Evolutionary conservation across 2,797 vertebrate genomes (phyloP).

Genomic region (Rhabdomys pumilio): DNA sequence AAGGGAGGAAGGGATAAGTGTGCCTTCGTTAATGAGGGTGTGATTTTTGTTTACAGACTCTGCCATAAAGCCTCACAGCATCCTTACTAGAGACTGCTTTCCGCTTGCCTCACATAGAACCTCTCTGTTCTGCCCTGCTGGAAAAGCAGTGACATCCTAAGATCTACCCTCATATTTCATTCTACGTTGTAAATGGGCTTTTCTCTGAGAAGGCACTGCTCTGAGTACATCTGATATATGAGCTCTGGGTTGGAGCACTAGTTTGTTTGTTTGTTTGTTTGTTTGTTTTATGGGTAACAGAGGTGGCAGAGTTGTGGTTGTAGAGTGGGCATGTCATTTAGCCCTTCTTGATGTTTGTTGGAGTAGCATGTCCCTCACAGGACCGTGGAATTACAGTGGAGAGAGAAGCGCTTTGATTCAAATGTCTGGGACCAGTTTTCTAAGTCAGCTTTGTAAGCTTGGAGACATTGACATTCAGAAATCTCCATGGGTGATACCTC

Average conservation of each 20-base stretch:
- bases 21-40: background rate
- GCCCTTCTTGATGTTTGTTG: background rate
- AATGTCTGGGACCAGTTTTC: background rate
- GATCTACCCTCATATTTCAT: conserved; percentile 38
- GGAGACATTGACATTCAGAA: background rate
- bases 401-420: background rate
- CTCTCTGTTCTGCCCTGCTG: background rate
- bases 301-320: background rate
- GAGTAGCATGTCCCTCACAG: background rate
- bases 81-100: background rate
- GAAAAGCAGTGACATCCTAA: conserved; percentile 7
- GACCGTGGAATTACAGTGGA: background rate
- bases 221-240: background rate
- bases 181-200: background rate
- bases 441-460: background rate
- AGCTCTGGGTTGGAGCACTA: background rate
- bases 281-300: background rate
- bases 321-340: background rate
- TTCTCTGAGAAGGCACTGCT: background rate
- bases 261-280: background rate
- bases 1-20: background rate
- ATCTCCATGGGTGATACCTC: background rate
- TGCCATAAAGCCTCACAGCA: background rate
- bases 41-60: background rate
- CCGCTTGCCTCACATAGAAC: background rate